Evolutionary conservation across 2,888 invertebrate genomes (phyloP).

Genomic region (Glyphotaelius pellucidus): DNA sequence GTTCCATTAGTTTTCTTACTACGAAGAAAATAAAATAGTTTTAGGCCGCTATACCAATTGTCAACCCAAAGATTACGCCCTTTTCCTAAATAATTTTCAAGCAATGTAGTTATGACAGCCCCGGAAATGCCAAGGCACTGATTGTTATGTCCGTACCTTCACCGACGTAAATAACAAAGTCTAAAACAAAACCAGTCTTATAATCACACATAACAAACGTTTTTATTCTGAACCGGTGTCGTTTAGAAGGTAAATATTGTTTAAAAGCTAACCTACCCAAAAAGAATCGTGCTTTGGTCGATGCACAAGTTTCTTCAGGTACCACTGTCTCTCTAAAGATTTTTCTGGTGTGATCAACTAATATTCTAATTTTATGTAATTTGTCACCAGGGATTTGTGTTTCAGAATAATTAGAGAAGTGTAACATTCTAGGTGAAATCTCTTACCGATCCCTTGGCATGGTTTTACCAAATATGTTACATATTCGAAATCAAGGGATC

Average conservation of each 20-base stretch:
- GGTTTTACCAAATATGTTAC: too few relatives aligned
- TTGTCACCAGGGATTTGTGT: too few relatives aligned
- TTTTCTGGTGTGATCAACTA: too few relatives aligned
- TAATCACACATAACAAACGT: constrained; percentile 67
- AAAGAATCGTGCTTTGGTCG: too few relatives aligned
- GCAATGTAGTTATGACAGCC: constrained; percentile 64
- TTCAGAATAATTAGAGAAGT: too few relatives aligned
- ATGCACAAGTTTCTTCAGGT: too few relatives aligned
- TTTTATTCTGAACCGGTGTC: constrained; percentile 65
- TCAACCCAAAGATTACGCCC: constrained; percentile 67
- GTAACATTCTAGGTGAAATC: too few relatives aligned
- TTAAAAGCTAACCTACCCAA: constrained; percentile 56
- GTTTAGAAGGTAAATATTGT: constrained; percentile 65
- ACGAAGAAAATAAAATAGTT: constrained; percentile 59
- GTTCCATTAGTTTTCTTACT: constrained; percentile 63
- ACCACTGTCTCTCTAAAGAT: too few relatives aligned
- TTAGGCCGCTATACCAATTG: constrained; percentile 68
- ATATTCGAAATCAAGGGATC: too few relatives aligned
- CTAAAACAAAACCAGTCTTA: constrained; percentile 65
- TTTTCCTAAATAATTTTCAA: constrained; percentile 63
- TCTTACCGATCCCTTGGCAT: too few relatives aligned
- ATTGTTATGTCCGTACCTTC: not conserved
- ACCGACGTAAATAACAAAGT: constrained; percentile 67
- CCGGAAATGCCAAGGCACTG: constrained; percentile 50
- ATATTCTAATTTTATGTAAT: too few relatives aligned